Evolutionary conservation across 92 coral and sea anemone species (phyloP).

Genomic region (Isaurus tuberculatus): DNA sequence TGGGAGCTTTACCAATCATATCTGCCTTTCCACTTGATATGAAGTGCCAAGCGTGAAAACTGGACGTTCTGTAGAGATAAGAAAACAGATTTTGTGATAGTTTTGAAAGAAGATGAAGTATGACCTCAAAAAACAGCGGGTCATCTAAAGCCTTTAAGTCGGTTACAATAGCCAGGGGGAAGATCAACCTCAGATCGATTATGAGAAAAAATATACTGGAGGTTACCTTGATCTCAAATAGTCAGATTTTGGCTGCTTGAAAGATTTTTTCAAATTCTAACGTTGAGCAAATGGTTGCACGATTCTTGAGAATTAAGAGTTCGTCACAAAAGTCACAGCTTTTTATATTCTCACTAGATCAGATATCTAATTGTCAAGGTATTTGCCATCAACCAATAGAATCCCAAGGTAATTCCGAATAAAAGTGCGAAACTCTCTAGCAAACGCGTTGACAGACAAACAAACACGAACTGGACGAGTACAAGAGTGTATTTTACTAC

Average conservation of each 20-base stretch:
- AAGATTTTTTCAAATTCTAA: not conserved
- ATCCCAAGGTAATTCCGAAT: slow-evolving; percentile 5
- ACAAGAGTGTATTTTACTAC: not conserved
- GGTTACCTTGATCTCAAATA: not conserved
- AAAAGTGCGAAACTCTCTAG: slow-evolving; percentile 35
- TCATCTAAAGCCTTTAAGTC: not conserved
- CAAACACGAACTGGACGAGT: not conserved
- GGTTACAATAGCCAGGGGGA: not conserved
- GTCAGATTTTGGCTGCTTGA: not conserved
- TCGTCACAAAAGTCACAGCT: slow-evolving; percentile 3
- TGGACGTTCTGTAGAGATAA: not conserved
- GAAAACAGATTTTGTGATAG: not conserved
- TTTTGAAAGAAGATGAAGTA: not conserved
- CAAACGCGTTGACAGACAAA: slow-evolving; percentile 33
- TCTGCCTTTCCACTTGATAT: not conserved
- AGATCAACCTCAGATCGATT: not conserved
- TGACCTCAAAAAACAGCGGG: slow-evolving; percentile 2
- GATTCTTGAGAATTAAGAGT: slow-evolving; percentile 3
- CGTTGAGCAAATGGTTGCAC: not conserved
- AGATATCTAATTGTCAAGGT: slow-evolving; percentile 29
- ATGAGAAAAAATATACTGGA: not conserved
- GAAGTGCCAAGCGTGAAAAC: slow-evolving; percentile 7
- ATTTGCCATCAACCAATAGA: slow-evolving; percentile 29
- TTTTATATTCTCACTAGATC: slow-evolving; percentile 31
- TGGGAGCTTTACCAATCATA: slow-evolving; percentile 17